These are phyloP conservation scores for Lycorma delicatula DNA, from an alignment of 1,140 invertebrate genomes.

Conservation along the genomic window DNA sequence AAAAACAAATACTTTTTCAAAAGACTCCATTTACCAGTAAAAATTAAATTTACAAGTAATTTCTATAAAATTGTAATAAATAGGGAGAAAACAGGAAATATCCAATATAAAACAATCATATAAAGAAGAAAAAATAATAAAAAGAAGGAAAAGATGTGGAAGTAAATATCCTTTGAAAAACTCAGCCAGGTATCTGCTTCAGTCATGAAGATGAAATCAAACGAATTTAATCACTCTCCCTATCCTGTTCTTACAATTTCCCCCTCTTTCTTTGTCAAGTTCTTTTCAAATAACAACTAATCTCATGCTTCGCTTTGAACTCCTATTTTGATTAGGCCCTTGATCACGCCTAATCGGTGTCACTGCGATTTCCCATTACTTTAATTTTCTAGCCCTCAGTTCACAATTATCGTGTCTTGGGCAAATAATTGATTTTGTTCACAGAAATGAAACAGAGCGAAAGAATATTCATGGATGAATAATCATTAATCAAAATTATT, in stretches of 20 bases:
- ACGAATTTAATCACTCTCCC: conserved; percentile 15
- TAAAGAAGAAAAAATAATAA: no score
- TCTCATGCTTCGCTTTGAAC: background rate
- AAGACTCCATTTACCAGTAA: no score
- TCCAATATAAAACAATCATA: background rate
- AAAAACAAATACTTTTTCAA: no score
- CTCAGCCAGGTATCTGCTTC: background rate
- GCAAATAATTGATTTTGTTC: no score
- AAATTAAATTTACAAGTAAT: no score
- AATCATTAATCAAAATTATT: no score
- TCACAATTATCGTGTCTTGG: no score
- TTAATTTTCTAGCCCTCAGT: background rate
- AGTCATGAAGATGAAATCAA: conserved; percentile 10
- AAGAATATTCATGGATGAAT: no score
- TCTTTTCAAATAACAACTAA: background rate
- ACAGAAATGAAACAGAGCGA: no score
- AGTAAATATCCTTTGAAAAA: conserved; percentile 4
- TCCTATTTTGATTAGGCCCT: background rate
- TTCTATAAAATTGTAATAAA: no score
- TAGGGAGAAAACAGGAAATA: background rate
- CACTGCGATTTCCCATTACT: background rate
- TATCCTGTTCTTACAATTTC: no score
- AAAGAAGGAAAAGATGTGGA: background rate
- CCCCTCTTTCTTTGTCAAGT: conserved; percentile 10
- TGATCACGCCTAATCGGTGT: background rate